phyloP scores from a whole-genome alignment of 1,140 invertebrate species.

The Pseudoatta argentina region DNA sequence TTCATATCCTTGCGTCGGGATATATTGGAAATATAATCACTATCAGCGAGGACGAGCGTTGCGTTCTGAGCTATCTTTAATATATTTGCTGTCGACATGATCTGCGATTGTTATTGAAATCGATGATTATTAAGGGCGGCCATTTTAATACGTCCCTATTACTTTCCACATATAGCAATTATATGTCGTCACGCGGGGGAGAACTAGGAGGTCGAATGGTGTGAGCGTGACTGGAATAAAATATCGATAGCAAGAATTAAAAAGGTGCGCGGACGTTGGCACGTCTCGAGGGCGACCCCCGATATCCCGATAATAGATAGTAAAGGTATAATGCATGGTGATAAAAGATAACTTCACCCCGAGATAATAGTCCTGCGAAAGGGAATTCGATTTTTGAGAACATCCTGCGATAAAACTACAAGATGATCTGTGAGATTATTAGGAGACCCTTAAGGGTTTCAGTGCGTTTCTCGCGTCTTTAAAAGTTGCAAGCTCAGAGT shows the following conservation, averaged over 20 bases:
- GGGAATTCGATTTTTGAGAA: slow-evolving; percentile 10
- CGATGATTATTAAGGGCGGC: slow-evolving; percentile 45
- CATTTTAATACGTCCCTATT: slow-evolving; percentile 47
- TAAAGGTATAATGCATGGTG: slow-evolving; percentile 42
- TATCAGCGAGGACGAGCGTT: not conserved
- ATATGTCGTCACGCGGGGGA: slow-evolving; percentile 5
- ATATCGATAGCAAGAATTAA: slow-evolving; percentile 39
- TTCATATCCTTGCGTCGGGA: not conserved
- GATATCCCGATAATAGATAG: slow-evolving; percentile 47
- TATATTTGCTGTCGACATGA: slow-evolving; percentile 7
- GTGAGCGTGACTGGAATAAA: slow-evolving; percentile 60
- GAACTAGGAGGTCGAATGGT: slow-evolving; percentile 29
- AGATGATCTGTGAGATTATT: slow-evolving; percentile 35
- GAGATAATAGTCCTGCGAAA: slow-evolving; percentile 25
- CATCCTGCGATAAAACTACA: not conserved
- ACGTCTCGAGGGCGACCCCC: slow-evolving; percentile 19
- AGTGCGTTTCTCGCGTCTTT: slow-evolving; percentile 6
- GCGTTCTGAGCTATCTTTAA: slow-evolving; percentile 10
- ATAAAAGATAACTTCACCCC: slow-evolving; percentile 39
- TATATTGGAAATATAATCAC: not conserved
- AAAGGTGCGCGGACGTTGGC: slow-evolving; percentile 22
- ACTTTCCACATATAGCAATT: slow-evolving; percentile 52
- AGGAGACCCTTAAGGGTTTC: slow-evolving; percentile 31
- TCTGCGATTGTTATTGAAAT: slow-evolving; percentile 47
- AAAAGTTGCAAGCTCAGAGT: not conserved